Base-by-base conservation (phyloP, 2,797 vertebrate species). In the Bovichtus diacanthus region DNA sequence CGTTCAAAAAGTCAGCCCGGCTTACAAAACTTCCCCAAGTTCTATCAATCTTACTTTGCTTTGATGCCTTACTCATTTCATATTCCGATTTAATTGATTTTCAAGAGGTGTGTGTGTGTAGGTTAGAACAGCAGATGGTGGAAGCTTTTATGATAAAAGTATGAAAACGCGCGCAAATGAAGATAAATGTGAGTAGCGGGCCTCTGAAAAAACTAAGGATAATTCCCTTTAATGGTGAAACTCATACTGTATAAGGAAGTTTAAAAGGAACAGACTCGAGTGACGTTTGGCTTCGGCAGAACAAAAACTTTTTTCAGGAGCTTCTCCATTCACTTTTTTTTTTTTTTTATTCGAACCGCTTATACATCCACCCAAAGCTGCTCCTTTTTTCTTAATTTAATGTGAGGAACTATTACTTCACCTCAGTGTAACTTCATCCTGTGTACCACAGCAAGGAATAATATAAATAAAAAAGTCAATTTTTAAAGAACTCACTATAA, bases 1-100 rank as follows among this genome's bases (percentile, higher is more conserved):
- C 72, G 74, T 74, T 85, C 68, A 82, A 53, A 71, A 67, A 81
- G 67, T 83, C 64, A 63, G 6, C 6, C 2, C 27, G 0, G 25
- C 0, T 76, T 41, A 27, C 50, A 19, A 27, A 78, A 73, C 34
- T 73, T 84, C 47, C 39, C 8, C 23, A 3, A 36, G 21, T 77
- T 78, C 31, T 44, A 0, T 6, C 34, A 34, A 31, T 46, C 31
- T 21, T 3, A 0, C 15, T n/a, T n/a, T n/a, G n/a, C 23, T 34
- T 47, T 53, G 9, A 10, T 36, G 49, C 6, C 3, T 25, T 2
- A 2, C 31, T 23, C 5, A 9, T 41, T 56, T 58, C 43, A 51
- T 62, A 51, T 62, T 55, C 10, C 9, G 1, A 23, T 74, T 54
- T 5, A 25, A 51, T 46, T 3, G 10, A 34, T 68, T 59, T 76